Conservation (phyloP, 2,797 vertebrate genomes). For the Bucorvus abyssinicus region DNA sequence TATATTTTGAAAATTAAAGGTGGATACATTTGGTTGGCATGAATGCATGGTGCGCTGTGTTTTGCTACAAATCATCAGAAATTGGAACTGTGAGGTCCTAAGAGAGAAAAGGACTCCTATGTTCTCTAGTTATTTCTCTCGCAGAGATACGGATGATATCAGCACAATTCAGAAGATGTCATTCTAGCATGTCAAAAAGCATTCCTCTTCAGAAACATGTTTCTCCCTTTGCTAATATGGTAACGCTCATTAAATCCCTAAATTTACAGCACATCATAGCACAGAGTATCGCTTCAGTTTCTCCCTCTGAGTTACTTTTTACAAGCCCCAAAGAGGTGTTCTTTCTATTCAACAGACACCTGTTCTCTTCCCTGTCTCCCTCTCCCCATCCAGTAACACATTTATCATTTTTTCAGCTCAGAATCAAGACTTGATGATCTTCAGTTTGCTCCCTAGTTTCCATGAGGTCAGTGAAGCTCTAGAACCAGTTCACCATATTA, state of each 20-base stretch:
- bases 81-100: background rate
- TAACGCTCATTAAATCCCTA: background rate
- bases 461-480: background rate
- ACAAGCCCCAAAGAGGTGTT: background rate
- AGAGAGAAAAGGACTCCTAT: background rate
- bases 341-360: background rate
- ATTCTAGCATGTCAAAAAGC: background rate
- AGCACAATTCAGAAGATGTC: background rate
- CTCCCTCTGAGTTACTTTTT: background rate
- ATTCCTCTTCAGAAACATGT: background rate
- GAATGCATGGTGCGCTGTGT: background rate
- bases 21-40: background rate
- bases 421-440: background rate
- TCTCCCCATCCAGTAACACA: background rate
- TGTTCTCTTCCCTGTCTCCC: background rate
- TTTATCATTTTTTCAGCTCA: background rate
- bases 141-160: background rate
- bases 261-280: background rate
- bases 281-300: background rate
- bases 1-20: conserved; percentile 17
- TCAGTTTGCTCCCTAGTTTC: background rate
- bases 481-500: background rate
- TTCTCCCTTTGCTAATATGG: background rate
- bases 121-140: background rate
- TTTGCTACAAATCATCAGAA: background rate